Percentiles rank a stretch among this genome's conserved stretches.
phyloP scores from a whole-genome alignment of 2,797 vertebrate species.

The Eulemur albifrons region DNA sequence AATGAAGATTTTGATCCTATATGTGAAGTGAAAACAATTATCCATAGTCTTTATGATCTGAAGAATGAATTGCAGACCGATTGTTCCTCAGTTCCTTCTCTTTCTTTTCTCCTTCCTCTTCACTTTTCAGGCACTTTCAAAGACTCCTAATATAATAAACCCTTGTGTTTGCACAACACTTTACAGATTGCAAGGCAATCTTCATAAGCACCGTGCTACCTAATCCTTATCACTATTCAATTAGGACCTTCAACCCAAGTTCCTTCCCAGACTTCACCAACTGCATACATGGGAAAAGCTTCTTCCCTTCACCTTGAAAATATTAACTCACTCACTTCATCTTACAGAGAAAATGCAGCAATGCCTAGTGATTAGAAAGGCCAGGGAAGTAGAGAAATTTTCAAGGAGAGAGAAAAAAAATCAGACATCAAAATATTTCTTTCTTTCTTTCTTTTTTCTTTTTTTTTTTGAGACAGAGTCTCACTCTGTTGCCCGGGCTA shows the following conservation, averaged over 20 bases:
- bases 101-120: neutral
- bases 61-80: neutral
- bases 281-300: neutral
- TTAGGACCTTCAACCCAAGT: neutral
- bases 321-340: neutral
- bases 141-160: neutral
- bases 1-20: neutral
- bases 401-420: slow-evolving; percentile 37
- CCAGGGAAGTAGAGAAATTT: slow-evolving; percentile 19
- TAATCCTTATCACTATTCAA: neutral
- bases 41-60: neutral
- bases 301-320: slow-evolving; percentile 24
- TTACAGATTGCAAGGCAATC: neutral
- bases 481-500: no score
- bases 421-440: slow-evolving; percentile 30
- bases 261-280: neutral
- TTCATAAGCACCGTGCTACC: neutral
- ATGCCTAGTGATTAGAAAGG: neutral
- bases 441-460: no score
- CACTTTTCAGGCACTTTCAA: neutral
- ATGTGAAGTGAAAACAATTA: neutral
- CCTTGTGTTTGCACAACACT: neutral
- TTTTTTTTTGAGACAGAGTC: no score
- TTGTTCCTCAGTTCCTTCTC: neutral
- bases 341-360: neutral